Conservation (phyloP, 2,888 invertebrate genomes). For the Dryobota labecula region DNA sequence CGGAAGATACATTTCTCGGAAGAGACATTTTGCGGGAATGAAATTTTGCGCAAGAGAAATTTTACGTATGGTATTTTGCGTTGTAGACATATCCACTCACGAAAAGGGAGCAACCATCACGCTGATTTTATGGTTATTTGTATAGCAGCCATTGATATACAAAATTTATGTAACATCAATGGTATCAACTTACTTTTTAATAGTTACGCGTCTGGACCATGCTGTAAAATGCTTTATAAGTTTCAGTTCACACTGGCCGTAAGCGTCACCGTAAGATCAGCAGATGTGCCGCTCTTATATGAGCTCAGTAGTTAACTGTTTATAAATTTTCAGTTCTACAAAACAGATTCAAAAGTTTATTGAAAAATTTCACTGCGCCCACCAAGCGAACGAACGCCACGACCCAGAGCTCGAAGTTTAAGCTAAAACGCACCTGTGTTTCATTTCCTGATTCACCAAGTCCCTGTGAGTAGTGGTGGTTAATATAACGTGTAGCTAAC, state of each 20-base stretch:
- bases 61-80: background rate
- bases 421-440: slow-evolving; percentile 5
- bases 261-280: background rate
- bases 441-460: background rate
- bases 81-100: background rate
- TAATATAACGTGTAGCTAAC: background rate
- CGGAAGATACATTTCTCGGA: background rate
- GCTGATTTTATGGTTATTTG: background rate
- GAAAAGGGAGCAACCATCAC: background rate
- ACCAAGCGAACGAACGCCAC: background rate
- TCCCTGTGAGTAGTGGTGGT: background rate
- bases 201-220: background rate
- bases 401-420: rapidly evolving
- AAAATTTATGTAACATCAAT: too few species aligned
- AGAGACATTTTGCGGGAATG: background rate
- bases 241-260: background rate
- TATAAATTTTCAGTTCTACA: slow-evolving; percentile 24
- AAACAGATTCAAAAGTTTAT: slow-evolving; percentile 5
- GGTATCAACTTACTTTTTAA: background rate
- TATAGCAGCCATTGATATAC: too few species aligned
- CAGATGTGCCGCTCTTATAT: background rate
- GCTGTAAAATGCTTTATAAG: background rate
- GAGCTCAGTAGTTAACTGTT: background rate
- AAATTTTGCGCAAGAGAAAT: background rate
- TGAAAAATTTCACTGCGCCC: background rate